These are phyloP conservation scores for Leptodirus hochenwartii DNA, from an alignment of 2,888 invertebrate genomes.

Conservation along the genomic window DNA sequence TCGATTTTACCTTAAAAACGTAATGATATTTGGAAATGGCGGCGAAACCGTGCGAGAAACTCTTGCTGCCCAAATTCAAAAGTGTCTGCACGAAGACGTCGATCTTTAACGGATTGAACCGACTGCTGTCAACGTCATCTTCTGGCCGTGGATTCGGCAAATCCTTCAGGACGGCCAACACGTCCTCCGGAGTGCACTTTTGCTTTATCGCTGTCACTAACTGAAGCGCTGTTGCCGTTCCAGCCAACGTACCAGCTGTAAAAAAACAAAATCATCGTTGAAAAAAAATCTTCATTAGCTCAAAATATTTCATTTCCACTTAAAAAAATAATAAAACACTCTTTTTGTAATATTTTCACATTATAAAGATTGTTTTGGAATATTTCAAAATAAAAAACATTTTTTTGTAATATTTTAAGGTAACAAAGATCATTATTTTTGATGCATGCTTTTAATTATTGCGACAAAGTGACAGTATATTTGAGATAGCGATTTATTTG, in stretches of 20 bases:
- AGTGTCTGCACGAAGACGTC: constrained; percentile 95
- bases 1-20: constrained; percentile 56
- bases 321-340: no score
- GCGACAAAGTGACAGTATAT: no score
- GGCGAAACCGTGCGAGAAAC: constrained; percentile 95
- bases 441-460: no score
- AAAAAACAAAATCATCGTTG: constrained; percentile 9
- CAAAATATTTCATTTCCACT: neutral
- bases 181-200: constrained; percentile 82
- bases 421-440: no score
- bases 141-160: constrained; percentile 66
- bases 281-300: constrained; percentile 2
- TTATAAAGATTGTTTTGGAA: no score
- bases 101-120: constrained; percentile 84
- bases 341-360: no score
- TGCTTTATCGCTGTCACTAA: constrained; percentile 73
- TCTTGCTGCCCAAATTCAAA: constrained; percentile 85
- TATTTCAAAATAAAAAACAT: no score
- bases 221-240: constrained; percentile 70
- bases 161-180: constrained; percentile 68
- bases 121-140: constrained; percentile 50
- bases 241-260: constrained; percentile 51
- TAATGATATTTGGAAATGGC: constrained; percentile 94
- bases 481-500: no score
- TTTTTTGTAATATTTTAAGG: no score